Percentiles rank a stretch among this genome's conserved stretches.
These are phyloP conservation scores for Augochlora pura DNA, from an alignment of 1,140 invertebrate species.

Conservation along the genomic window DNA sequence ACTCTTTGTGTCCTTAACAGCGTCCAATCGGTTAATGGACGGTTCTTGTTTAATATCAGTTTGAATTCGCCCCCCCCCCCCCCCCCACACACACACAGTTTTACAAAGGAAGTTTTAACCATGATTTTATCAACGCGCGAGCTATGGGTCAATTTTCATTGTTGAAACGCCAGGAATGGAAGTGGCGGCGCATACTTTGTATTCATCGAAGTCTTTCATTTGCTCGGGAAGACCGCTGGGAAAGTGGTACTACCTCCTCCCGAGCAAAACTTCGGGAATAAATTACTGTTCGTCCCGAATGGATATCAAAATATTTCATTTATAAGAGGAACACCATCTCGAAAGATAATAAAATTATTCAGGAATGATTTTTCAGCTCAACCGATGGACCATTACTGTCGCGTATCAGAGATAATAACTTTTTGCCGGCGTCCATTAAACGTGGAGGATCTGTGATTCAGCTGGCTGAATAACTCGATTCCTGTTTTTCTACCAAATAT, in stretches of 20 bases:
- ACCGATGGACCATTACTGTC: too few species aligned
- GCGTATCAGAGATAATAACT: too few species aligned
- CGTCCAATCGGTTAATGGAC: conserved; percentile 24
- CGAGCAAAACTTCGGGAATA: background rate
- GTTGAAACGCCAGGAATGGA: background rate
- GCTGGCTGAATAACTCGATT: too few species aligned
- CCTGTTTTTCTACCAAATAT: too few species aligned
- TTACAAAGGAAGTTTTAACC: background rate
- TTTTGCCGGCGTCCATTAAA: too few species aligned
- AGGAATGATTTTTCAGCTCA: background rate
- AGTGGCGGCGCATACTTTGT: background rate
- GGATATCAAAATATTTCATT: background rate
- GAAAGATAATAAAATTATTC: background rate
- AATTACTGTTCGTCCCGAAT: background rate
- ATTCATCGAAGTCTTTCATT: background rate
- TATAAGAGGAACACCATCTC: background rate
- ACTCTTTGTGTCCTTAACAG: conserved; percentile 16
- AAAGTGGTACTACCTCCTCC: background rate
- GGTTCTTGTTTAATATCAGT: conserved; percentile 12
- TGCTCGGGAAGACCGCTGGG: background rate
- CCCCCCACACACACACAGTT: too few species aligned
- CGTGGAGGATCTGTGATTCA: too few species aligned
- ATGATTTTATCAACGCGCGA: background rate
- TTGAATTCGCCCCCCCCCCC: background rate
- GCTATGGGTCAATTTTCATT: background rate